Percentiles rank a stretch among this genome's conserved stretches.
Evolutionary conservation across 1,140 invertebrate species (phyloP).

Genomic region (Elymnias hypermnestra): DNA sequence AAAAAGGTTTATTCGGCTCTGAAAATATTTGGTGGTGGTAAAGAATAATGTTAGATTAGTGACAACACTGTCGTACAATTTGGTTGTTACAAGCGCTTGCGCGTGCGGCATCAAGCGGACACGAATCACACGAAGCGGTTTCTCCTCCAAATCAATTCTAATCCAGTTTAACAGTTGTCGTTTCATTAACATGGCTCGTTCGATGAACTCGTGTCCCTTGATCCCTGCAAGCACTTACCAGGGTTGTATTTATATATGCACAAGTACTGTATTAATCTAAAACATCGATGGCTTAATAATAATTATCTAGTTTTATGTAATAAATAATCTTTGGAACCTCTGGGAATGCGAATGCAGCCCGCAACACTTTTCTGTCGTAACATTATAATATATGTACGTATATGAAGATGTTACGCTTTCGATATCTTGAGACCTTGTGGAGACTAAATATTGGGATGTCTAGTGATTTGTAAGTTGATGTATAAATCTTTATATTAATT

Average conservation of each 20-base stretch:
- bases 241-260: conserved; percentile 57
- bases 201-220: conserved; percentile 67
- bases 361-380: conserved; percentile 14
- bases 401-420: conserved; percentile 43
- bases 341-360: conserved; percentile 33
- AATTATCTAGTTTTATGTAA: too few relatives aligned
- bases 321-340: conserved; percentile 21
- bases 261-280: conserved; percentile 40
- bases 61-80: conserved; percentile 44
- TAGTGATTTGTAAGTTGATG: conserved; percentile 59
- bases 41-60: conserved; percentile 51
- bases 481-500: conserved; percentile 64
- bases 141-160: conserved; percentile 23
- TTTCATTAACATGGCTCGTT: conserved; percentile 53
- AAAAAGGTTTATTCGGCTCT: conserved; percentile 89
- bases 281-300: conserved; percentile 22
- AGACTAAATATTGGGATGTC: conserved; percentile 62
- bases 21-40: conserved; percentile 84
- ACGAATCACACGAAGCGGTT: conserved; percentile 51
- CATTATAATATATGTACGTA: conserved; percentile 20
- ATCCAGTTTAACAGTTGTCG: conserved; percentile 40
- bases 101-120: conserved; percentile 64
- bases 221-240: conserved; percentile 62
- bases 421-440: conserved; percentile 39
- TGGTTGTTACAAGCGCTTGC: conserved; percentile 44